Evolutionary conservation across 2,113 vertebrate species (phyloP), one percentile per base, ranked within the genome.

Genomic region (Microcebus jonahi): DNA sequence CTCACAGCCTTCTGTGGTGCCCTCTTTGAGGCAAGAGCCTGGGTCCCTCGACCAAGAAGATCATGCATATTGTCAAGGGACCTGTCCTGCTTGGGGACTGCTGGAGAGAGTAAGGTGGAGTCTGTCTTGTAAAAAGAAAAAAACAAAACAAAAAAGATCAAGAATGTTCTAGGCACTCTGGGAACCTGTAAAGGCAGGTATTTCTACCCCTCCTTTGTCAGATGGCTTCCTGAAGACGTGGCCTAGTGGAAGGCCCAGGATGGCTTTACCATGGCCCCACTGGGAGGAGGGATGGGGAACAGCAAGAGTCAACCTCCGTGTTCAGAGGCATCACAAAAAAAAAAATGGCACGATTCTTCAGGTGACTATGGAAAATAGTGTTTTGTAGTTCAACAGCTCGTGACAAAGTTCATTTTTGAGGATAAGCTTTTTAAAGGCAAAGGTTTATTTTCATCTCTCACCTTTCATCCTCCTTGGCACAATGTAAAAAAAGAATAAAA

Each of bases 351-450:
- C 0, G 3, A 5, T 25, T 67, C 53, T 50, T 68, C 8, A 3
- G 68, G 20, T 15, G 68, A 55, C 42, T n/a, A 1, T 20, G 53
- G 68, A 91, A 71, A 57, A 48, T 14, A 68, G 29, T 48, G 34
- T 45, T 93, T 92, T 61, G n/a, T 81, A 45, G 29, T 36, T 89
- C 81, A 90, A 5, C 55, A 59, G 18, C 89, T 95, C 75, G 65
- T 89, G 92, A 23, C n/a, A 48, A 34, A 39, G 39, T 53, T 73
- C 20, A 31, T 50, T 45, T 57, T 63, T 88, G 59, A 91, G 42
- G 57, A 68, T 45, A n/a, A 83, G 63, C 29, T 87, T 71, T 80
- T 86, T 68, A 86, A 75, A 91, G 79, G 11, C 55, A 23, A 57
- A 73, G 18, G 5, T 42, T 76, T 90, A 7, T 88, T 85, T 76